A percentile compares a stretch with the other conserved stretches of the same genome.
These are phyloP conservation scores for Drosophila pseudoobscura DNA, from an alignment of 1,140 invertebrate genomes.

Conservation along the genomic window DNA sequence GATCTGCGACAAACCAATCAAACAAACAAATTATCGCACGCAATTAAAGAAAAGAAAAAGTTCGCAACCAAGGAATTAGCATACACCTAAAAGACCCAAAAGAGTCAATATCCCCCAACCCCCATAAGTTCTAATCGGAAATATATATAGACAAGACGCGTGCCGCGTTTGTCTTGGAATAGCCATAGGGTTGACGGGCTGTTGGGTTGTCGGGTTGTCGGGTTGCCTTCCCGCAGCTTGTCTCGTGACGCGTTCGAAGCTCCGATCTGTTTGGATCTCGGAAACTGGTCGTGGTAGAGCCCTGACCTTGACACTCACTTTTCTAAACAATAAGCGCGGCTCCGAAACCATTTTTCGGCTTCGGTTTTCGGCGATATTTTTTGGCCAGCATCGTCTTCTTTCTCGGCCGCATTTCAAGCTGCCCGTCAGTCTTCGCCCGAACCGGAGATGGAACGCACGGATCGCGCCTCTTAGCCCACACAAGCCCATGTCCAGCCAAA, in stretches of 20 bases:
- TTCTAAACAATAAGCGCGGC: conserved; percentile 65
- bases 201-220: too few species aligned
- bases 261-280: conserved; percentile 16
- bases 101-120: neutral
- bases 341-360: conserved; percentile 7
- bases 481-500: conserved; percentile 11
- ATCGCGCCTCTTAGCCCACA: neutral
- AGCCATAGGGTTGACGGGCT: neutral
- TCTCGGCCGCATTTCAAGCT: conserved; percentile 55
- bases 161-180: conserved; percentile 37
- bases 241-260: conserved; percentile 60
- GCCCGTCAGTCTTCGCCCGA: conserved; percentile 71
- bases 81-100: conserved; percentile 64
- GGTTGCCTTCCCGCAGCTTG: conserved; percentile 44
- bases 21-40: conserved; percentile 3
- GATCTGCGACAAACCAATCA: conserved; percentile 10
- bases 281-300: conserved; percentile 51
- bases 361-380: conserved; percentile 27
- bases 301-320: conserved; percentile 83
- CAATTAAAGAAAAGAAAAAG: conserved; percentile 32
- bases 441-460: conserved; percentile 69
- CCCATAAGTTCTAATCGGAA: conserved; percentile 36
- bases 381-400: conserved; percentile 79
- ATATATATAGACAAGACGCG: conserved; percentile 48
- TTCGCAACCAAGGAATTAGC: conserved; percentile 30